Evolutionary conservation across 2,113 vertebrate species (phyloP).

Genomic region (Otolemur garnettii): DNA sequence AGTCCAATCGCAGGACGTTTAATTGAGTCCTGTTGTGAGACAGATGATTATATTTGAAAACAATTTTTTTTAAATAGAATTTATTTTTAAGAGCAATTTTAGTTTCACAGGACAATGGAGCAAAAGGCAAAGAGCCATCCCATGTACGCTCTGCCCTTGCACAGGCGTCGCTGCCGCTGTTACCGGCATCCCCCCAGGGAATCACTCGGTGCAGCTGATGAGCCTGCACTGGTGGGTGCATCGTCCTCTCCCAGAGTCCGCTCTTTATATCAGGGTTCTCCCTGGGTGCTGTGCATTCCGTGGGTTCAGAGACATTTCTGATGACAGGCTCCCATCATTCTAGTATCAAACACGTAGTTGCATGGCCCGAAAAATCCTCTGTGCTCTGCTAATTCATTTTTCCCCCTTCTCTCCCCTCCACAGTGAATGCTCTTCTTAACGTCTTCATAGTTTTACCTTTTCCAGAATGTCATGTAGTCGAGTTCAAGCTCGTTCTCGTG

Average conservation of each 20-base stretch:
- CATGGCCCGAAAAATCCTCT: not conserved
- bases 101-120: not conserved
- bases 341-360: not conserved
- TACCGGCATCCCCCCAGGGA: not conserved
- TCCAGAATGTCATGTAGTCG: not conserved
- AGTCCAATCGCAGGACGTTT: constrained; percentile 41
- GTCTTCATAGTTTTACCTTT: not conserved
- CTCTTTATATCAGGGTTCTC: not conserved
- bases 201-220: not conserved
- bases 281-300: not conserved
- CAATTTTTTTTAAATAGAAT: not conserved
- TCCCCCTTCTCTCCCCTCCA: not conserved
- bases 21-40: constrained; percentile 19
- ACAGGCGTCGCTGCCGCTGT: too few relatives aligned
- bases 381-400: not conserved
- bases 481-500: not conserved
- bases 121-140: not conserved
- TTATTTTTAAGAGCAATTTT: not conserved
- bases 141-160: too few relatives aligned
- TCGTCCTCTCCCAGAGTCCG: not conserved
- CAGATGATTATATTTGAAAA: not conserved
- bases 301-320: not conserved
- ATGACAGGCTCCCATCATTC: not conserved
- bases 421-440: not conserved
- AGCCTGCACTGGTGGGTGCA: not conserved